Base-by-base conservation (phyloP, 2,888 invertebrate genomes). In the Holacanthella duospinosa region DNA sequence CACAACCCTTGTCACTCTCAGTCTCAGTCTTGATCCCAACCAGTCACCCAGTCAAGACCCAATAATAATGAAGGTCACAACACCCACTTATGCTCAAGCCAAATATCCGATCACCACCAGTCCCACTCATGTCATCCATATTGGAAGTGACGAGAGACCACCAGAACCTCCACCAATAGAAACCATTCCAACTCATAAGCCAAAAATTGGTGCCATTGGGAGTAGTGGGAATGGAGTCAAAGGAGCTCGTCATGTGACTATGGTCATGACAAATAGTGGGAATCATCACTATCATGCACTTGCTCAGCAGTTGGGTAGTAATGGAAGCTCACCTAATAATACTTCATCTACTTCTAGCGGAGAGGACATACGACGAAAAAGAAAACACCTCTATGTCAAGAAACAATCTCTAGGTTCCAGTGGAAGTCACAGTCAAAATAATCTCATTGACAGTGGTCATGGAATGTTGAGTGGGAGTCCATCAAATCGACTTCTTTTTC, bases 161-260 rank as follows among this genome's bases (percentile, higher is more conserved):
- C 92, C 92, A 60, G 89, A 90, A 79, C 92, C 92, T 60, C 92
- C 92, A 43, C 92, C 92, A 16, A 90, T 92, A 74, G 91, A 92
- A 79, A 92, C 92, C 0, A 92, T 92, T 74, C 92, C 92, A 0
- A 86, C 88, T 44, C 89, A 89, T 77, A 89, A 88, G 60, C 58
- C 48, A 21, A 43, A 19, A 16, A 12, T 19, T 12, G 27, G 24
- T 26, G 25, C 4, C 27, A 55, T 26, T 21, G 3, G 55, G 19
- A 27, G 55, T 3, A 29, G 4, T 4, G 29, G 43, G n/a, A 29
- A 16, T 4, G 29, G 43, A 19, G 6, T 2, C 16, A 26, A 43
- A 19, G 26, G 48, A 25, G 21, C 2, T 36, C 27, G 60, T 9
- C 54, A 53, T 12, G 60, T 60, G 29, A 60, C 54, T 29, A 43